Conservation (phyloP, 1,140 invertebrate genomes). For the Euwallacea fornicatus region DNA sequence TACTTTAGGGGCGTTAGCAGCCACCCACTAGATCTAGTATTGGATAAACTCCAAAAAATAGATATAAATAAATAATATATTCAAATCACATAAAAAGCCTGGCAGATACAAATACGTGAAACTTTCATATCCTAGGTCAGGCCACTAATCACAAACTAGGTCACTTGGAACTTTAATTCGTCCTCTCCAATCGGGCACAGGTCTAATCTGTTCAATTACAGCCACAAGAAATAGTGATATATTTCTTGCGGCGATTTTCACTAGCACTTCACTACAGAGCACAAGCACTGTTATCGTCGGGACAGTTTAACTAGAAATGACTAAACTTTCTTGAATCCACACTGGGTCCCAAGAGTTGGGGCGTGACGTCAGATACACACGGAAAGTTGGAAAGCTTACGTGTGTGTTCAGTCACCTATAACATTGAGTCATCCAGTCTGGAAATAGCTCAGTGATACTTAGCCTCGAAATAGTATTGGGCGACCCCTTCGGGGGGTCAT, state of each 20-base stretch:
- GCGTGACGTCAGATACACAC: slow-evolving; percentile 31
- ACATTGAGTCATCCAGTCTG: slow-evolving; percentile 19
- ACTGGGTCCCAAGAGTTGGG: slow-evolving; percentile 28
- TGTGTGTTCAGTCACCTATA: slow-evolving; percentile 34
- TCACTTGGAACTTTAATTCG: slow-evolving; percentile 41
- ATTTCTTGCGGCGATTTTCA: slow-evolving; percentile 22
- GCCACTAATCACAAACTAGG: slow-evolving; percentile 8
- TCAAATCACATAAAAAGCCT: too few relatives aligned
- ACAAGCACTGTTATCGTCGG: background rate
- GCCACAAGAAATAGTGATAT: slow-evolving; percentile 37
- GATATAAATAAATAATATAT: slow-evolving; percentile 11
- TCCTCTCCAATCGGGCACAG: slow-evolving; percentile 15
- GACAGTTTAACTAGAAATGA: slow-evolving; percentile 25
- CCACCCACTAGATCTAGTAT: slow-evolving; percentile 13
- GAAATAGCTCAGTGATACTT: slow-evolving; percentile 15
- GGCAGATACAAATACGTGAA: background rate
- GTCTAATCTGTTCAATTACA: slow-evolving; percentile 40
- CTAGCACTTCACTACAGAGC: background rate
- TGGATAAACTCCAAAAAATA: slow-evolving; percentile 27
- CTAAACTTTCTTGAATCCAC: slow-evolving; percentile 23
- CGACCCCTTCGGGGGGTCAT: slow-evolving; percentile 3
- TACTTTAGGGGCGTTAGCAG: background rate
- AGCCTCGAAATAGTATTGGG: slow-evolving; percentile 18
- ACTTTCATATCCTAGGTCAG: slow-evolving; percentile 3
- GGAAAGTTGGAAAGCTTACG: slow-evolving; percentile 24